Conservation (phyloP, 2,888 invertebrate genomes). For the Caenorhabditis panamensis region DNA sequence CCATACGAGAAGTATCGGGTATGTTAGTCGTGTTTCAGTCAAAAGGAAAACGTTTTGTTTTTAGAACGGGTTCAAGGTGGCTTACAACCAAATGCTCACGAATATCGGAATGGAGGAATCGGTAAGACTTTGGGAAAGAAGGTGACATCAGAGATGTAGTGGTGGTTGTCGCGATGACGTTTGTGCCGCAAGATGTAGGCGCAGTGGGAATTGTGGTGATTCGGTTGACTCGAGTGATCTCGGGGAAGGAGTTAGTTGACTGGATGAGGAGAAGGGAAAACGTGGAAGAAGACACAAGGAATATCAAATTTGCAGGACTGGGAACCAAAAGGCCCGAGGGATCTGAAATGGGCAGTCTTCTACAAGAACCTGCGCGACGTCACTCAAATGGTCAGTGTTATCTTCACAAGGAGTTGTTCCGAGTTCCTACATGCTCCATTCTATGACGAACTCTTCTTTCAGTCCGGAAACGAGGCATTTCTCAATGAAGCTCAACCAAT, state of each 20-base stretch:
- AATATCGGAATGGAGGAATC: constrained; percentile 6
- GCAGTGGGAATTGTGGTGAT: not conserved
- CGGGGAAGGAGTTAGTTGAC: not conserved
- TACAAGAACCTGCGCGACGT: not conserved
- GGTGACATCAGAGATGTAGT: constrained; percentile 5
- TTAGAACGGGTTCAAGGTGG: not conserved
- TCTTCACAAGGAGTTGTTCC: too few relatives aligned
- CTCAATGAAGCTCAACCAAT: constrained; percentile 4
- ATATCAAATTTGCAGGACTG: constrained; percentile 9
- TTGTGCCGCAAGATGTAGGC: not conserved
- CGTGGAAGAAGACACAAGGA: too few relatives aligned
- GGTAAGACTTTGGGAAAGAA: not conserved
- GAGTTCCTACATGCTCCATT: too few relatives aligned
- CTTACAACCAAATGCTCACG: constrained; percentile 4
- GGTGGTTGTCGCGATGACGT: not conserved
- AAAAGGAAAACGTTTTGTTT: not conserved
- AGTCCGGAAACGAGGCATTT: not conserved
- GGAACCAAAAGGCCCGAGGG: not conserved
- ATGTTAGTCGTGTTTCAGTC: not conserved
- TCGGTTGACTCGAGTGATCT: not conserved
- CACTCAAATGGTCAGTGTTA: not conserved
- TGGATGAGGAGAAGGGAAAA: too few relatives aligned
- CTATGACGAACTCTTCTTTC: not conserved
- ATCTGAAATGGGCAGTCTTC: not conserved
- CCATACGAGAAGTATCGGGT: constrained; percentile 3